Percentiles rank a stretch among this genome's conserved stretches.
These are phyloP conservation scores for Lithophane leautieri DNA, from an alignment of 2,888 invertebrate species.

Conservation along the genomic window DNA sequence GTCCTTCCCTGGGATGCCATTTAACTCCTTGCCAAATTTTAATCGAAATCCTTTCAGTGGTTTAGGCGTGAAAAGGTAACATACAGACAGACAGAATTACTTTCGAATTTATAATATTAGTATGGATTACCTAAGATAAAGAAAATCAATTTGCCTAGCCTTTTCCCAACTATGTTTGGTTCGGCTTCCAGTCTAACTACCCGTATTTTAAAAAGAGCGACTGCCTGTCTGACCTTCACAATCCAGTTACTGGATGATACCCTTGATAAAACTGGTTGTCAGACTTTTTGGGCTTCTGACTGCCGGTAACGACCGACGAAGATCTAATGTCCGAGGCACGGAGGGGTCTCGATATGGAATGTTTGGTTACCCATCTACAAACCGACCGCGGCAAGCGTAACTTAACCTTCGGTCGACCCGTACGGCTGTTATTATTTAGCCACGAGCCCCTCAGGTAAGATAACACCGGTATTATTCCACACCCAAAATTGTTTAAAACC, in stretches of 20 bases:
- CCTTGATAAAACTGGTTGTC: neutral
- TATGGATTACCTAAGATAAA: neutral
- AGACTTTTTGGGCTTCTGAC: no score
- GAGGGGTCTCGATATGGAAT: neutral
- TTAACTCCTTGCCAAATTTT: no score
- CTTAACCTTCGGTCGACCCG: neutral
- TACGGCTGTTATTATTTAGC: neutral
- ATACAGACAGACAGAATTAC: no score
- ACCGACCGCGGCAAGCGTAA: neutral
- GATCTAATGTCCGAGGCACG: neutral
- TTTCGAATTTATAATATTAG: no score
- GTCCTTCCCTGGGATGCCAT: no score
- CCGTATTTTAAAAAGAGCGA: neutral
- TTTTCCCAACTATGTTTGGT: neutral
- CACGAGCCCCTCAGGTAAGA: neutral
- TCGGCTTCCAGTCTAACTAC: neutral
- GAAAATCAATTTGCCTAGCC: neutral
- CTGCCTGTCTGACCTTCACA: neutral
- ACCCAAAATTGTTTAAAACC: conserved; percentile 12
- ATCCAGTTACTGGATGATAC: neutral
- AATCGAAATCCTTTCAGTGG: no score
- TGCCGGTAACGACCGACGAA: neutral
- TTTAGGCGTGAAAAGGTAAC: no score
- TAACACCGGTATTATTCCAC: conserved; percentile 3
- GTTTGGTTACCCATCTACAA: neutral